Base-by-base conservation (phyloP, 2,888 invertebrate species). In the Agelastica alni region DNA sequence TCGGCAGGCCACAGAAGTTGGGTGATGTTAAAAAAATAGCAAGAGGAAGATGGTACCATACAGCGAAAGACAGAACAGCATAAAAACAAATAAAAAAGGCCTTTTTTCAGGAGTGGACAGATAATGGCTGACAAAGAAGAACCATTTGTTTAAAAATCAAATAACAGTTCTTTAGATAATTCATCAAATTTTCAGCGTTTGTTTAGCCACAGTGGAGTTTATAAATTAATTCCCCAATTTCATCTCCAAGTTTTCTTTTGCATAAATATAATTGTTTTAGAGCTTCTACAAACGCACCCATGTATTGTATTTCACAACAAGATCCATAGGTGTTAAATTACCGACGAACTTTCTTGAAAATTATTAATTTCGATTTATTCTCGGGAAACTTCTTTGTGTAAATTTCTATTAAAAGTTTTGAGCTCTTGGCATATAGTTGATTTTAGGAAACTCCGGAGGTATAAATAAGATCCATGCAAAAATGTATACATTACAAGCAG, bases 191-290 rank as follows among this genome's bases (percentile, higher is more conserved):
- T n/a, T n/a, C n/a, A n/a, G n/a, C n/a, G 49, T 56, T 60, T 60
- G 58, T 53, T 57, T 56, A 53, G 37, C 51, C 53, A 51, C 43
- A 47, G 45, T 47, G 39, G 45, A 61, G 56, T 62, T 61, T 61
- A 58, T 58, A 55, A 59, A 55, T 60, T 63, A 60, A 62, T 63
- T 60, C 58, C 53, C 47, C 46, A n/a, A 58, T 51, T 60, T 56
- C 54, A 58, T 53, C 58, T 54, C 37, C 44, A 59, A 62, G 53
- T 63, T 63, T 56, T 53, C 58, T 55, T 57, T 61, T 55, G 49
- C 55, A 51, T 60, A 49, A 51, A 59, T 60, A 58, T 60, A 64
- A 64, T 64, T 64, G 58, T 58, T 62, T 26, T 43, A 22, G 51
- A 61, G 61, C 57, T 55, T 59, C 51, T 42, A 41, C 60, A 43